These are phyloP conservation scores for Prunella strophiata DNA, from an alignment of 2,797 vertebrate species.

Conservation along the genomic window DNA sequence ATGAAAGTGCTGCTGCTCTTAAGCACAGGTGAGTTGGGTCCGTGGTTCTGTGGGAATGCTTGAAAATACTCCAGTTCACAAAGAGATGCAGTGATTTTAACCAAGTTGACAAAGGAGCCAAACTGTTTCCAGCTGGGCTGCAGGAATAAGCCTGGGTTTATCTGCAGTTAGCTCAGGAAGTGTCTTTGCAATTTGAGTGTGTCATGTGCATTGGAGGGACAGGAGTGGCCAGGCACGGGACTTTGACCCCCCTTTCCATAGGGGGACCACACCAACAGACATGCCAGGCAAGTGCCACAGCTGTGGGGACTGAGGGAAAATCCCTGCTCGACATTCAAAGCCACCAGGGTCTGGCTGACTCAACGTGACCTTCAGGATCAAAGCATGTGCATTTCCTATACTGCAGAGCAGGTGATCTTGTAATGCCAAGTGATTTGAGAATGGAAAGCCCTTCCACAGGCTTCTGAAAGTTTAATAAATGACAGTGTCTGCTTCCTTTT, in stretches of 20 bases:
- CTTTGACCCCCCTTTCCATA: accelerated
- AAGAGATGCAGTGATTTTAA: neutral
- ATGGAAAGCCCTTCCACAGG: neutral
- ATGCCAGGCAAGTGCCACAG: neutral
- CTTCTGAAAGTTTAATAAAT: neutral
- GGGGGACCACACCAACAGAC: accelerated
- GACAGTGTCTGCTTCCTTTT: neutral
- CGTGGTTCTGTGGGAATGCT: neutral
- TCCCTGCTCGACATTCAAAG: neutral
- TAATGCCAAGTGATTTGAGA: neutral
- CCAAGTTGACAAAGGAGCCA: neutral
- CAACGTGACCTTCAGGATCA: neutral
- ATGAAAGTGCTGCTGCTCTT: conserved; percentile 98
- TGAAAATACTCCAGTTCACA: neutral
- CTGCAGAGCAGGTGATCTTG: neutral
- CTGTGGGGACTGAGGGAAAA: neutral
- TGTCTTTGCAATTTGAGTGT: neutral
- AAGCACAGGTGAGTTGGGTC: conserved; percentile 88
- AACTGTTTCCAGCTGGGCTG: neutral
- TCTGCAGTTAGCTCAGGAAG: neutral
- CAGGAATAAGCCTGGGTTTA: neutral
- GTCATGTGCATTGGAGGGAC: accelerated
- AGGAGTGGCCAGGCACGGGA: neutral
- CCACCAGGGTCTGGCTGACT: neutral
- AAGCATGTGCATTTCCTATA: neutral